A percentile compares a stretch with the other conserved stretches of the same genome.
phyloP scores from a whole-genome alignment of 2,888 invertebrate species.

The Aporophyla nigra region DNA sequence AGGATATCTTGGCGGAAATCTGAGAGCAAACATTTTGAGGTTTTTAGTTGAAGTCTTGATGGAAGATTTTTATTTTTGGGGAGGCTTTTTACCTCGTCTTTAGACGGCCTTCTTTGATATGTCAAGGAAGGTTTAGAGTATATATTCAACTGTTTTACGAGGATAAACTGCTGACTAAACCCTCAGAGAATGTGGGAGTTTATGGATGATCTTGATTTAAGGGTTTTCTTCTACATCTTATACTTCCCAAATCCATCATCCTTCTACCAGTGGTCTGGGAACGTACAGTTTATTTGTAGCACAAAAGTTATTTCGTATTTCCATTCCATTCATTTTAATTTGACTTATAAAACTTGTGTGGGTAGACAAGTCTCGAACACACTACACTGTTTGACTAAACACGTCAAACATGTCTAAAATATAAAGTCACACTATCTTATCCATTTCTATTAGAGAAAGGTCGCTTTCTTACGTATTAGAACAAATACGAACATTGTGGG shows the following conservation, averaged over 20 bases:
- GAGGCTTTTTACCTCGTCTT: neutral
- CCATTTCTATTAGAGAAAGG: neutral
- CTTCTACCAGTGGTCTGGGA: neutral
- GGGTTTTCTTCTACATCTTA: neutral
- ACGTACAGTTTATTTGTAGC: neutral
- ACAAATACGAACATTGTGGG: neutral
- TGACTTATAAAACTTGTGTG: neutral
- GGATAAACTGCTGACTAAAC: conserved; percentile 19
- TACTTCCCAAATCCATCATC: neutral
- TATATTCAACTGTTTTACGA: conserved; percentile 33
- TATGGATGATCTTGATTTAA: neutral
- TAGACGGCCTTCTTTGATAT: neutral
- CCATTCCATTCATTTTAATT: neutral
- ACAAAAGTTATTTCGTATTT: neutral
- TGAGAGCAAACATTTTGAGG: conserved; percentile 32
- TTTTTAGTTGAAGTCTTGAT: conserved; percentile 10
- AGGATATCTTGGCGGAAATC: conserved; percentile 56
- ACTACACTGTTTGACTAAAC: neutral
- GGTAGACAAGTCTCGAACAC: neutral
- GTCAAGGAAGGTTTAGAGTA: neutral
- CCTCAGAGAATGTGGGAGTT: neutral
- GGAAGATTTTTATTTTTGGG: neutral
- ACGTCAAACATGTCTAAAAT: neutral
- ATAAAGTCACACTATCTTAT: neutral
- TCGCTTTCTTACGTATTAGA: neutral